Base-by-base conservation (phyloP, 2,888 invertebrate species). In the Nephrotoma guestfalica region DNA sequence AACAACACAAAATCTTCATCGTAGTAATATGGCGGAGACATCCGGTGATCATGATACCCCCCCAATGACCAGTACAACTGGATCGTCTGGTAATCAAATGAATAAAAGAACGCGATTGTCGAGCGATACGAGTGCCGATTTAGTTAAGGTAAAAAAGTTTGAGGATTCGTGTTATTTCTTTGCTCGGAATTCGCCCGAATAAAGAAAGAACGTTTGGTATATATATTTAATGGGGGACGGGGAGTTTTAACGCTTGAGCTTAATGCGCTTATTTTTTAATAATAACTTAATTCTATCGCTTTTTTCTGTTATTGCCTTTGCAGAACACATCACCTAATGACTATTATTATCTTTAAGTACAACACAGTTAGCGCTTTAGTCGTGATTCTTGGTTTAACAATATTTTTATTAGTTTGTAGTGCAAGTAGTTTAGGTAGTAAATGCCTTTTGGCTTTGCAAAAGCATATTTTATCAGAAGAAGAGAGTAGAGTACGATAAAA, bases 51-150 rank as follows among this genome's bases (percentile, higher is more conserved):
- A 41, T 84, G 42, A 41, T 41, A 41, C 84, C 4, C 41, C 84
- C 4, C 41, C 84, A 9, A 15, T 84, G 15, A 84, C n/a, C 41
- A 41, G 15, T 41, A 84, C 41, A 15, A 71, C 30, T 11, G 71
- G 30, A 30, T 71, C 71, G 30, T 2, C 30, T 2, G 71, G 71
- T 4, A 71, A 30, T 30, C 71, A 71, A 71, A 42, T 86, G 86
- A 87, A 88, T 3, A 92, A 92, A 88, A 92, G 88, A 90, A 92
- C 87, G 91, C 92, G 89, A 40, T 89, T 92, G 88, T 90, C 91
- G 18, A 92, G 93, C 7, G 94, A 94, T 89, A 92, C 93, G 41
- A 90, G 92, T 88, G 92, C 92, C 87, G 94, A 94, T 91, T 92
- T 93, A 90, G 91, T 90, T 88, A 90, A 91, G 91, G 91, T 91